Evolutionary conservation across 2,888 invertebrate genomes (phyloP).

Genomic region (Neoscelio sp.): DNA sequence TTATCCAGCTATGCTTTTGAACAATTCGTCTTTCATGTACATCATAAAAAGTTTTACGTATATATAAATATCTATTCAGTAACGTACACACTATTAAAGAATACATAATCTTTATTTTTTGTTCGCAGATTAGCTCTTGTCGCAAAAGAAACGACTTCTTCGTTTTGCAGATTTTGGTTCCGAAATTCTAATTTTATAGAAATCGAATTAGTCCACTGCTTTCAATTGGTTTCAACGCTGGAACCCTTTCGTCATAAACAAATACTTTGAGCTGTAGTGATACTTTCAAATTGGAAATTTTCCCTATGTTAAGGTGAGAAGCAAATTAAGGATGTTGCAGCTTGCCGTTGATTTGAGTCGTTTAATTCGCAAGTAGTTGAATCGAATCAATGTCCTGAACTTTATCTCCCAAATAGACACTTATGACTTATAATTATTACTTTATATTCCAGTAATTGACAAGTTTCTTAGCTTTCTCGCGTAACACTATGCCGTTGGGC

Average conservation of each 20-base stretch:
- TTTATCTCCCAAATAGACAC: slow-evolving; percentile 14
- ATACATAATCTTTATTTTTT: slow-evolving; percentile 28
- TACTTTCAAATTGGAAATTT: slow-evolving; percentile 28
- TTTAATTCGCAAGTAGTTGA: slow-evolving; percentile 42
- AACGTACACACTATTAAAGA: slow-evolving; percentile 48
- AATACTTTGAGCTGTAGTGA: background rate
- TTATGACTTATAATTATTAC: slow-evolving; percentile 42
- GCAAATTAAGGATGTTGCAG: background rate
- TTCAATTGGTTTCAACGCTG: background rate
- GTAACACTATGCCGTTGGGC: slow-evolving; percentile 52
- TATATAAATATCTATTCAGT: slow-evolving; percentile 47
- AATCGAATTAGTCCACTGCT: background rate
- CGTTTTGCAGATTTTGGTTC: background rate
- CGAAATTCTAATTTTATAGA: background rate
- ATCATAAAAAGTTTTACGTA: slow-evolving; percentile 35
- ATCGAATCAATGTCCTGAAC: slow-evolving; percentile 21
- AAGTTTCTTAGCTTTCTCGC: slow-evolving; percentile 45
- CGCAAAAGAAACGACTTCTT: slow-evolving; percentile 36
- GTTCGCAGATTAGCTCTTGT: slow-evolving; percentile 16
- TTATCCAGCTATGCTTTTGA: slow-evolving; percentile 64
- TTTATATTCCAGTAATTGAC: slow-evolving; percentile 58
- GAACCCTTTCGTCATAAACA: background rate
- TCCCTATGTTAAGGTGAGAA: background rate
- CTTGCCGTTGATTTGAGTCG: slow-evolving; percentile 14
- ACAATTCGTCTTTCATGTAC: slow-evolving; percentile 57